Evolutionary conservation across 2,113 vertebrate genomes (phyloP).

Genomic region (Calidris pygmaea): DNA sequence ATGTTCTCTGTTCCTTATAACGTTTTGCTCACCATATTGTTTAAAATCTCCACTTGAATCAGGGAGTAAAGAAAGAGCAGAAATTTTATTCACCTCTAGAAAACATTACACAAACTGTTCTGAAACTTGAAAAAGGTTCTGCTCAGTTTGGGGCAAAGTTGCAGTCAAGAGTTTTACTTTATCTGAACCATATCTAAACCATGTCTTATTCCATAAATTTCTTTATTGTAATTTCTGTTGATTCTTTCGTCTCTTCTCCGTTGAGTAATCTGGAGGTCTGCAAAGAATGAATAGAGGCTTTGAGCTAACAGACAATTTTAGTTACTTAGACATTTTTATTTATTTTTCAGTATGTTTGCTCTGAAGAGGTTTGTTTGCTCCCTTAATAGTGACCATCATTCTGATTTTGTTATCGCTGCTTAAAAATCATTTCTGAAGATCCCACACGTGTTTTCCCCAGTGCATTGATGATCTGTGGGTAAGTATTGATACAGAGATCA

Average conservation of each 20-base stretch:
- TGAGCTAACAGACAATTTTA: neutral
- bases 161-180: neutral
- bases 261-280: neutral
- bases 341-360: neutral
- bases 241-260: neutral
- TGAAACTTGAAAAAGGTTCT: neutral
- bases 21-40: neutral
- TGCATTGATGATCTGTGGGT: neutral
- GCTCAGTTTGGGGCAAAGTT: neutral
- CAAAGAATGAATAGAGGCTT: neutral
- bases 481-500: neutral
- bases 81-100: neutral
- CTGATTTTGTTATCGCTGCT: conserved; percentile 40
- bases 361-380: conserved; percentile 6
- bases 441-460: neutral
- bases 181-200: neutral
- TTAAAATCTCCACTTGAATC: neutral
- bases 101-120: neutral
- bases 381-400: conserved; percentile 28
- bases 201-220: neutral
- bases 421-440: neutral
- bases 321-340: neutral
- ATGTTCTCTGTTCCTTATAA: neutral
- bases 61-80: neutral
- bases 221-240: neutral